Base-by-base conservation (phyloP, 2,888 invertebrate genomes). In the Aleiodes testaceus region DNA sequence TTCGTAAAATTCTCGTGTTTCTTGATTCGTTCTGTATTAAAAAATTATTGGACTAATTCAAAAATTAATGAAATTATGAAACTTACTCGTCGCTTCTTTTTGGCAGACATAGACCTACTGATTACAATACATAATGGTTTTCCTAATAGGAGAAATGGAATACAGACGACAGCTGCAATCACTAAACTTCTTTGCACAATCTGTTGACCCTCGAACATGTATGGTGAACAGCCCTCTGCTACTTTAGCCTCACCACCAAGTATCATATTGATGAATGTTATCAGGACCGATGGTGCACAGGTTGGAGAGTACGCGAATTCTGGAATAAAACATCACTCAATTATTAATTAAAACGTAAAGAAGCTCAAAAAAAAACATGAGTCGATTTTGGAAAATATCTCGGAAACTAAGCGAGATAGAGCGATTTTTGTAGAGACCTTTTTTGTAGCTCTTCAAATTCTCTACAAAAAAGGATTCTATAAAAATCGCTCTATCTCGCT, bases 221-320 rank as follows among this genome's bases (percentile, higher is more conserved):
- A 90, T 1, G 88, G 84, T 0, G 88, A 84, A 80, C 92, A 93
- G 0, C 88, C 89, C 0, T 84, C 79, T 16, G 53, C 11, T 9
- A 36, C 16, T 16, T 49, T 59, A 59, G 66, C 26, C 18, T 18
- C 20, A 36, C 30, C 26, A 36, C 20, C 14, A 79, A 92, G 85
- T 80, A 92, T 90, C 95, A 95, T 95, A 86, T 94, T 94, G 86
- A 95, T 95, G 81, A 95, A 92, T 72, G 93, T 92, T 72, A 95
- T 94, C 18, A 95, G 89, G 0, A 95, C 91, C 30, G 93, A 93
- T 0, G 95, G 95, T 0, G 95, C 95, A 81, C 92, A 93, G 1
- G 88, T 88, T 0, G 92, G 87, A 20, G 88, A 88, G 26, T 85
- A 86, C 1, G 85, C 84, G 18, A 85, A 81, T 67, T 89, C 90